phyloP scores from a whole-genome alignment of 2,113 vertebrate genomes.

The Mohoua ochrocephala region DNA sequence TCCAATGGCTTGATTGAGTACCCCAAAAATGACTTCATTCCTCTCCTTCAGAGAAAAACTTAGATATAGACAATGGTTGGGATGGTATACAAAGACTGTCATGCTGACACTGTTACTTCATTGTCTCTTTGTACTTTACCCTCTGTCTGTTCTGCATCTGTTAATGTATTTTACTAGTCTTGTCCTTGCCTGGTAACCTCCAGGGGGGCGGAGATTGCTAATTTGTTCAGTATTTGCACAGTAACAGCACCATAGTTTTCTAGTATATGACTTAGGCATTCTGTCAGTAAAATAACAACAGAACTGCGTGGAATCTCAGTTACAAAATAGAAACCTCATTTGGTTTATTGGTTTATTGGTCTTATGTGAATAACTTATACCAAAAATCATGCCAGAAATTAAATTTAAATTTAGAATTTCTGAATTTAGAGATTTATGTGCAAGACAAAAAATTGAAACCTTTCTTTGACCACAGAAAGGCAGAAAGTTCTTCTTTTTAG shows the following conservation, averaged over 20 bases:
- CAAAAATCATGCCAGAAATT: background rate
- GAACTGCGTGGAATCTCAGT: background rate
- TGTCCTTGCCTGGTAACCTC: conserved; percentile 35
- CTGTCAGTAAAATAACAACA: background rate
- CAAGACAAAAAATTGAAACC: background rate
- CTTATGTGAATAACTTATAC: background rate
- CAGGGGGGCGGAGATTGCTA: background rate
- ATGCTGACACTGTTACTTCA: background rate
- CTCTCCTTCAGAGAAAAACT: background rate
- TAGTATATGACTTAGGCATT: background rate
- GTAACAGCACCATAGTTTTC: background rate
- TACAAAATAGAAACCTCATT: background rate
- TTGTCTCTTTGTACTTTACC: conserved; percentile 15
- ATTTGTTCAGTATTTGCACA: background rate
- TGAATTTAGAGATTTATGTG: background rate
- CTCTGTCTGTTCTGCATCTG: background rate
- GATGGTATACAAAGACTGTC: background rate
- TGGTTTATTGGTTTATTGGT: no score
- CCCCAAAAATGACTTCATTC: background rate
- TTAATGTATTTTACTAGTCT: conserved; percentile 20
- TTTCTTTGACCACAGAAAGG: background rate
- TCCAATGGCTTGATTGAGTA: background rate
- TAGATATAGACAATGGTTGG: background rate
- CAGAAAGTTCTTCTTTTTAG: background rate
- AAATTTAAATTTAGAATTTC: background rate